Base-by-base conservation (phyloP, 1,140 invertebrate genomes). In the Drosophila navojoa region DNA sequence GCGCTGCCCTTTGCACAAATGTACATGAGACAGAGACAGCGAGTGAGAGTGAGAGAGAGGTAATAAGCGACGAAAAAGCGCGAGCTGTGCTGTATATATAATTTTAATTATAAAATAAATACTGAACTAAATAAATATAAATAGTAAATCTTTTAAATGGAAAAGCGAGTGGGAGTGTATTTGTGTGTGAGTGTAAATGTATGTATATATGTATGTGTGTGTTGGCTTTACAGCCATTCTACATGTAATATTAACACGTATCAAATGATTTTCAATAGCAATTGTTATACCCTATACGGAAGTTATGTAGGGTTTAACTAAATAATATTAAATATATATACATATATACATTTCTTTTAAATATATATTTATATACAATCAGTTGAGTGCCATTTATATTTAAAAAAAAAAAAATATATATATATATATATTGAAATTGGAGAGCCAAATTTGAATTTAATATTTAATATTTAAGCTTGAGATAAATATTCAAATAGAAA, bases 41-140 rank as follows among this genome's bases (percentile, higher is more conserved):
- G 13, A 25, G 32, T 7, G 35, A 11, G 35, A 11, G 35, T 4
- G 35, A 38, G 3, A 38, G 10, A 7, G 35, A 11, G 32, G 15
- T 19, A 53, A 10, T 9, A 22, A 22, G 19, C 19, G 3, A 22
- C 19, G 32, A 9, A 11, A 49, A 49, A 4, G 40, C n/a, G 10
- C n/a, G n/a, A n/a, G n/a, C n/a, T n/a, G n/a, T 7, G 27, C 11
- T 16, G 29, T n/a, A 35, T 45, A 22, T 25, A 69, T 69, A 16
- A 59, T 58, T 73, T 72, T 73, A 73, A 73, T 73, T 69, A 69
- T 57, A 42, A 69, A 61, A 61, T 69, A 73, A 69, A 73, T 69
- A 55, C 4, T 35, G 40, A 69, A 69, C 64, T 73, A 35, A 68
- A 73, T 73, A 69, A 60, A 66, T 69, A 69, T 11, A 69, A 74